Conservation (phyloP, 2,888 invertebrate species). For the Lithophane ornitopus region DNA sequence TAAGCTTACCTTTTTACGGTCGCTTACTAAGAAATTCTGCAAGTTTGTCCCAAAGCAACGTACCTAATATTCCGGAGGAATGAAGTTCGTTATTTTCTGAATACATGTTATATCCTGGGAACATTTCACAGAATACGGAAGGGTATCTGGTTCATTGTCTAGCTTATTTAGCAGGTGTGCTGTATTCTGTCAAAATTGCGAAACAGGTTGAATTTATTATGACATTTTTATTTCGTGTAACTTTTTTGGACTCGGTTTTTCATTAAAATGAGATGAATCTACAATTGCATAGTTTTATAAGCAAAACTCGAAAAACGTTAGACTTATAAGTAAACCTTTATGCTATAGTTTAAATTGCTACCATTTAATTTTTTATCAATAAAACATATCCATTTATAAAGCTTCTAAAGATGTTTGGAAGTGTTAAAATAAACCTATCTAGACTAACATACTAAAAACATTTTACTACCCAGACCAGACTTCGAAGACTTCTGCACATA, state of each 20-base stretch:
- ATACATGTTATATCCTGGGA: constrained; percentile 24
- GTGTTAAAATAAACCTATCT: neutral
- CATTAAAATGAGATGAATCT: neutral
- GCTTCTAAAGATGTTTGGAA: neutral
- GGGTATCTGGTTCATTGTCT: constrained; percentile 3
- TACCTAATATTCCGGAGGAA: constrained; percentile 19
- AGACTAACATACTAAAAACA: neutral
- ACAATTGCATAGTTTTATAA: neutral
- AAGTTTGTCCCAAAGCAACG: constrained; percentile 39
- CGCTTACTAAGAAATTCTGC: constrained; percentile 47
- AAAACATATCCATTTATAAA: constrained; percentile 4
- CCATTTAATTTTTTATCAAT: neutral
- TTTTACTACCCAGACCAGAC: neutral
- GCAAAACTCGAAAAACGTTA: no score
- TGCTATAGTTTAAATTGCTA: neutral
- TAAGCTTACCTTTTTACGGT: constrained; percentile 62
- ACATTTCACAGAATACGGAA: constrained; percentile 23
- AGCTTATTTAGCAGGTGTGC: constrained; percentile 19
- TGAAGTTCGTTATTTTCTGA: constrained; percentile 20
- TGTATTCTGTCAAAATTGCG: constrained; percentile 12
- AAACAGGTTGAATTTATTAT: constrained; percentile 20
- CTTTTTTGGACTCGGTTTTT: constrained; percentile 1
- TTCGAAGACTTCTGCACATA: neutral
- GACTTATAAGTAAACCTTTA: no score
- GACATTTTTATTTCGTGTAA: constrained; percentile 13